Base-by-base conservation (phyloP, 2,888 invertebrate species). In the Dryocosmus kuriphilus region DNA sequence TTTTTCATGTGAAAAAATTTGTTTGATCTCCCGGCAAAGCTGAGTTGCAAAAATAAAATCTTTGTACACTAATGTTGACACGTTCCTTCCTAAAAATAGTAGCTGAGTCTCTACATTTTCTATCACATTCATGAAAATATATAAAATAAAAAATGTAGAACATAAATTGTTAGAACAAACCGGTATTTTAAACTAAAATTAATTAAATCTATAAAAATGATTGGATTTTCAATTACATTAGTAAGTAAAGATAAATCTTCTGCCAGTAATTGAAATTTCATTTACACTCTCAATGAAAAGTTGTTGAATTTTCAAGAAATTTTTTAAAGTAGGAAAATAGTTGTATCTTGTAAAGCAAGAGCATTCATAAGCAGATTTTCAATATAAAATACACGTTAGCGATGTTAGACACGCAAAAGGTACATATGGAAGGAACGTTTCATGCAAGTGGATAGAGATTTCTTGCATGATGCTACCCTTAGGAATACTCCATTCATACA, bases 341-440 rank as follows among this genome's bases (percentile, higher is more conserved):
- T 35, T 38, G 3, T 14, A 14, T 38, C 3, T 38, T 14, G 6
- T 16, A 46, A 16, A 6, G 19, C 16, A 46, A 46, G n/a, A 51
- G 9, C 55, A 22, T 55, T 22, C 22, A 55, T 55, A n/a, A 55
- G 41, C 16, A 41, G 41, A 67, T 67, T 67, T 27, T 9, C 67
- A 35, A 41, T 46, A 62, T 41, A 65, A 65, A 65, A 65, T 65
- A 19, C 38, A 11, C 16, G 14, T 65, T 41, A 24, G 65, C 41
- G 65, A 65, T 65, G 27, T 41, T 65, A 65, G 16, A 24, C 38
- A 65, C 41, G 41, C 41, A 65, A 41, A 27, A 65, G 24, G 19
- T 38, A 65, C 24, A 27, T 38, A 67, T 41, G 41, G 41, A 16
- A 65, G 65, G 41, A 67, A 67, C 41, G 27, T 67, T 67, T 41